These are phyloP conservation scores for Trichogramma pretiosum DNA, from an alignment of 1,140 invertebrate species.

Conservation along the genomic window DNA sequence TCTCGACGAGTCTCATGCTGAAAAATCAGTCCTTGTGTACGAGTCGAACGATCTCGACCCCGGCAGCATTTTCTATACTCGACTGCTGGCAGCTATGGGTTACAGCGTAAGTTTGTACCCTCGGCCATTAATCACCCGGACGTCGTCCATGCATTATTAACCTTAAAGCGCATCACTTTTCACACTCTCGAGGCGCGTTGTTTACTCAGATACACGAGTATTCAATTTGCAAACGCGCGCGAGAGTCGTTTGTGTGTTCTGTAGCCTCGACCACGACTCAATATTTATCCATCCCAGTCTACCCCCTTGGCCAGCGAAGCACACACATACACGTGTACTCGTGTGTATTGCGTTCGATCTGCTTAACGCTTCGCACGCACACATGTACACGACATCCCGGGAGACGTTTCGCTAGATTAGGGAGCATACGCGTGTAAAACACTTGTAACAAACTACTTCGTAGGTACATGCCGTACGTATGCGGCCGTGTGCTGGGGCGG, in stretches of 20 bases:
- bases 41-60: too few species aligned
- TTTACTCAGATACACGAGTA: not conserved
- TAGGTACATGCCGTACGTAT: too few species aligned
- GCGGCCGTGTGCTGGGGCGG: too few species aligned
- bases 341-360: too few species aligned
- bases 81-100: too few species aligned
- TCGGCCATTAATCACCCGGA: slow-evolving; percentile 1
- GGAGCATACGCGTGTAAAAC: slow-evolving; percentile 37
- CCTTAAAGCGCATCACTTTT: slow-evolving; percentile 12
- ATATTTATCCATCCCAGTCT: slow-evolving; percentile 17
- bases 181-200: not conserved
- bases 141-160: slow-evolving; percentile 5
- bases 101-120: too few species aligned
- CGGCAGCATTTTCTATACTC: too few species aligned
- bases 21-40: too few species aligned
- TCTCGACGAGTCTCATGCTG: too few species aligned
- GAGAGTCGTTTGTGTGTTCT: too few species aligned
- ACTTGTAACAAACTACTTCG: slow-evolving; percentile 40
- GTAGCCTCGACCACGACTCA: not conserved
- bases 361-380: not conserved
- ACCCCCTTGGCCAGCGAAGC: too few species aligned
- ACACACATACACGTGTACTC: too few species aligned
- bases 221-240: slow-evolving; percentile 5
- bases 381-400: slow-evolving; percentile 25
- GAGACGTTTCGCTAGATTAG: slow-evolving; percentile 46